phyloP scores from a whole-genome alignment of 2,797 vertebrate genomes.

The Karalla daura region DNA sequence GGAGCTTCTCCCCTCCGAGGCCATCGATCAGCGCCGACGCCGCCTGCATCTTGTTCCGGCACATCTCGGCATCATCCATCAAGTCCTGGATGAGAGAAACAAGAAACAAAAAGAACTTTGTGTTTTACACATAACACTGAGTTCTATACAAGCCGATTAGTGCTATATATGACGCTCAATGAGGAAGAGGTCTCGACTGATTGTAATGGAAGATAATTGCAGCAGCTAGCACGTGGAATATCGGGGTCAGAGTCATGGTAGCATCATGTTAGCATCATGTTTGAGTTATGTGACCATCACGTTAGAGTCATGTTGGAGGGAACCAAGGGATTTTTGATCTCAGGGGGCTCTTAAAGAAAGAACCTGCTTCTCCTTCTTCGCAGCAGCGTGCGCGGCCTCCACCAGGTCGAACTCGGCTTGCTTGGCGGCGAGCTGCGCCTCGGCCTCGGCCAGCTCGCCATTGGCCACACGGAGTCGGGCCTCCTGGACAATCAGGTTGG shows the following conservation, averaged over 20 bases:
- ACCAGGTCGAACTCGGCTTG: slow-evolving; percentile 89
- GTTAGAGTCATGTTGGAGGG: too few species aligned
- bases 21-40: slow-evolving; percentile 91
- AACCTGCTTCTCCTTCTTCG: slow-evolving; percentile 91
- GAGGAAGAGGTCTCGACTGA: too few species aligned
- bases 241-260: too few species aligned
- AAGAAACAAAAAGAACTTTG: too few species aligned
- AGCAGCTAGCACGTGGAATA: too few species aligned
- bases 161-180: too few species aligned
- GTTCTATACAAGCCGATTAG: too few species aligned
- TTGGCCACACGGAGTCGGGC: slow-evolving; percentile 80
- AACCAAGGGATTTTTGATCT: too few species aligned
- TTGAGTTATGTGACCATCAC: too few species aligned
- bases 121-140: too few species aligned
- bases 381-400: slow-evolving; percentile 88
- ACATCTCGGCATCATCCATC: slow-evolving; percentile 89
- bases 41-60: slow-evolving; percentile 91
- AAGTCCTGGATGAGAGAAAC: slow-evolving; percentile 85
- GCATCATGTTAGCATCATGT: too few species aligned
- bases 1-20: slow-evolving; percentile 90
- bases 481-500: slow-evolving; percentile 58
- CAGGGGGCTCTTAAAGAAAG: neutral
- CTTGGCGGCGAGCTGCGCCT: slow-evolving; percentile 87
- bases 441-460: slow-evolving; percentile 85
- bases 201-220: too few species aligned